These are phyloP conservation scores for Macroramphosus scolopax DNA, from an alignment of 2,797 vertebrate species.

Conservation along the genomic window DNA sequence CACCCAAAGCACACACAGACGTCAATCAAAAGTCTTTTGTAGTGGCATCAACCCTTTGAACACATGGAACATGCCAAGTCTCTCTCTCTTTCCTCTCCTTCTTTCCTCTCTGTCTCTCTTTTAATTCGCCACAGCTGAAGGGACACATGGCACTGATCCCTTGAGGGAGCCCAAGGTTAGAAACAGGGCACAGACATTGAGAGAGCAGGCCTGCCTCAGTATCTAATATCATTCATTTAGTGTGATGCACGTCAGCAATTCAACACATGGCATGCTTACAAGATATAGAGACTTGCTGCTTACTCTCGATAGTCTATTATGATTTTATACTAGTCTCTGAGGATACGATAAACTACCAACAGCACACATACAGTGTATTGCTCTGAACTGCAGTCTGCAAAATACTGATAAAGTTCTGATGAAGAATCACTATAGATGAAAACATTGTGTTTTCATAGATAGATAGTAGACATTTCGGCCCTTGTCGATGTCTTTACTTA, in stretches of 20 bases:
- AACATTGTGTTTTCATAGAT: too few species aligned
- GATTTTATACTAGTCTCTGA: too few species aligned
- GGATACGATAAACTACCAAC: too few species aligned
- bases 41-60: constrained; percentile 50
- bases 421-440: too few species aligned
- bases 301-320: too few species aligned
- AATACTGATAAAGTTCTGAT: too few species aligned
- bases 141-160: constrained; percentile 73
- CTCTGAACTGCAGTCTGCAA: too few species aligned
- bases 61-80: constrained; percentile 40
- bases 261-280: constrained; percentile 28
- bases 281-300: constrained; percentile 6
- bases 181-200: constrained; percentile 47
- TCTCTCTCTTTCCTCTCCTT: constrained; percentile 32
- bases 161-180: constrained; percentile 72
- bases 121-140: constrained; percentile 77
- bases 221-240: constrained; percentile 58
- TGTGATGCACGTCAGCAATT: constrained; percentile 34
- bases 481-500: too few species aligned
- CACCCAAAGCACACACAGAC: constrained; percentile 40
- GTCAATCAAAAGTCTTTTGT: constrained; percentile 58
- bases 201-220: constrained; percentile 33
- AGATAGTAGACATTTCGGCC: too few species aligned
- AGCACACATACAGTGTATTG: too few species aligned
- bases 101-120: constrained; percentile 30